These are phyloP conservation scores for Amiota communis DNA, from an alignment of 2,888 invertebrate species.

Conservation along the genomic window DNA sequence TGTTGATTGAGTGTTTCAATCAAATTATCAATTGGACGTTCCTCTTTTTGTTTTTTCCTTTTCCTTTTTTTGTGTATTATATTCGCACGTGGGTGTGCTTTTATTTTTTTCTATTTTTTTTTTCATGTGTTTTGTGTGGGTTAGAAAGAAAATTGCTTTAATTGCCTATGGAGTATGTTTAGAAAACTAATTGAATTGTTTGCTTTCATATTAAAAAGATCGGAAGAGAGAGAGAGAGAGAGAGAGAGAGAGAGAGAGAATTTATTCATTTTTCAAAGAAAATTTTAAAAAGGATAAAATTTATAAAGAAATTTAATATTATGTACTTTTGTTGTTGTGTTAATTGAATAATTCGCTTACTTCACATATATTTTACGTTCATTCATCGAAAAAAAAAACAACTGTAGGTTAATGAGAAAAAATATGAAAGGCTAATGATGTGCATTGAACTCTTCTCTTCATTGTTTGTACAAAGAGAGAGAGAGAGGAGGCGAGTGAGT, in stretches of 20 bases:
- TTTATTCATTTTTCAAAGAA: background rate
- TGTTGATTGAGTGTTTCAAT: constrained; percentile 63
- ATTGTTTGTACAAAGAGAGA: constrained; percentile 7
- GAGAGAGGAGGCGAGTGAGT: too few relatives aligned
- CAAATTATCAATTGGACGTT: constrained; percentile 58
- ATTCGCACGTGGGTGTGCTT: background rate
- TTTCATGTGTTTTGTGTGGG: constrained; percentile 5
- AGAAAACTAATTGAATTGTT: background rate
- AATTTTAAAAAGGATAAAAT: too few relatives aligned
- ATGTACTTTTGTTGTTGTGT: too few relatives aligned
- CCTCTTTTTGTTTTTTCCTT: constrained; percentile 48
- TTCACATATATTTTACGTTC: background rate
- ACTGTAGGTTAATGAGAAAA: constrained; percentile 48
- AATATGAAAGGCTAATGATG: constrained; percentile 52
- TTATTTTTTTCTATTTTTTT: background rate
- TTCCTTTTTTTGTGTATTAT: constrained; percentile 13
- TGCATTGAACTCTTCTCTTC: constrained; percentile 33
- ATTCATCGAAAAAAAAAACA: background rate
- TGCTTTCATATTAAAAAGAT: background rate
- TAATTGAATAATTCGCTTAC: too few relatives aligned
- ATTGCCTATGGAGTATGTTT: background rate
- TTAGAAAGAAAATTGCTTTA: background rate
- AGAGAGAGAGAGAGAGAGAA: background rate
- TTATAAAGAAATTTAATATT: too few relatives aligned
- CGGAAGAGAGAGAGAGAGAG: background rate